Evolutionary conservation across 2,797 vertebrate species (phyloP).

Genomic region (Melanotaenia maccullochi): DNA sequence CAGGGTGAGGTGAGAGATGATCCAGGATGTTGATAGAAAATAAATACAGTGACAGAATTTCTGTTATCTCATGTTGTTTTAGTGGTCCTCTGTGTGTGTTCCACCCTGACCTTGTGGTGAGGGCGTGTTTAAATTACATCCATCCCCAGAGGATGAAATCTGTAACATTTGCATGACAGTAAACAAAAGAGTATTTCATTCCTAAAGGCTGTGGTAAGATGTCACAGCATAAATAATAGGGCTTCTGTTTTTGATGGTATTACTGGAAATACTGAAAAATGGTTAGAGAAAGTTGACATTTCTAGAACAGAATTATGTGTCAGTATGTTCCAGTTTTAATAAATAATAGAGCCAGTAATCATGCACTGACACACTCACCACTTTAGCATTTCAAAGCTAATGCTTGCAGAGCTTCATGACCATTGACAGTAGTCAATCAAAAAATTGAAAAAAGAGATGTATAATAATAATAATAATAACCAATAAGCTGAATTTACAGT

Average conservation of each 20-base stretch:
- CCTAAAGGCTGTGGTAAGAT: background rate
- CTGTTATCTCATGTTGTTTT: conserved; percentile 16
- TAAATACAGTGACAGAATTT: background rate
- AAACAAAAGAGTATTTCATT: conserved; percentile 31
- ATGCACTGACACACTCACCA: too few relatives aligned
- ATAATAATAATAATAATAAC: too few relatives aligned
- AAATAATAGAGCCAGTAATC: background rate
- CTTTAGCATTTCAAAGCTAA: too few relatives aligned
- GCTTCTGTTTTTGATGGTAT: background rate
- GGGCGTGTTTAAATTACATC: conserved; percentile 34
- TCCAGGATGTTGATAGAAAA: conserved; percentile 13
- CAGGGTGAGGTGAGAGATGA: conserved; percentile 41
- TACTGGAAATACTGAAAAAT: conserved; percentile 1
- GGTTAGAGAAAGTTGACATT: background rate
- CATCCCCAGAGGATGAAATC: conserved; percentile 25
- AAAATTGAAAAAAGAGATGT: background rate
- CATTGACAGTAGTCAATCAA: background rate
- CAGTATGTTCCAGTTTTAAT: background rate
- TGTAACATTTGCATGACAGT: conserved; percentile 4
- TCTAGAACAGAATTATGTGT: background rate
- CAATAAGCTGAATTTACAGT: background rate
- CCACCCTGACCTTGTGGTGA: conserved; percentile 44
- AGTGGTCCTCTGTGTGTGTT: conserved; percentile 13
- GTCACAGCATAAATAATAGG: background rate
- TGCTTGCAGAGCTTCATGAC: background rate